phyloP scores from a whole-genome alignment of 2,797 vertebrate species.

The Schizopygopsis malacanthus region DNA sequence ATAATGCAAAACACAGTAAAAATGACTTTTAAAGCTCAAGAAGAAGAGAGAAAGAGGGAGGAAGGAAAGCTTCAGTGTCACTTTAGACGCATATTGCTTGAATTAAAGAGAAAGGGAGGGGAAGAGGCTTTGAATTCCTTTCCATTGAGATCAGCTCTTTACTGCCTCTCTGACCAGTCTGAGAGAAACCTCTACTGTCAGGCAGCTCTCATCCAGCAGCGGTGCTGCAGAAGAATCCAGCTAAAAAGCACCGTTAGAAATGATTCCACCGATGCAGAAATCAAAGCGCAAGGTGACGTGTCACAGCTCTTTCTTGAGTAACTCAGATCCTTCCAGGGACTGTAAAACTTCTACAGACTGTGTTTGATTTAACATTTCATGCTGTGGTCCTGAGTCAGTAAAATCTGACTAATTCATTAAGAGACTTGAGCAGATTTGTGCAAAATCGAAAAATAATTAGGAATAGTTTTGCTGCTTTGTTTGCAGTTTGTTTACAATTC shows the following conservation, averaged over 20 bases:
- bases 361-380: constrained; percentile 6
- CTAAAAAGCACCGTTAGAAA: neutral
- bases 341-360: neutral
- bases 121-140: constrained; percentile 67
- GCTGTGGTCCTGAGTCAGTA: neutral
- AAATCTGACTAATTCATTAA: constrained; percentile 1
- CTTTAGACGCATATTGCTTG: constrained; percentile 67
- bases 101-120: constrained; percentile 64
- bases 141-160: constrained; percentile 68
- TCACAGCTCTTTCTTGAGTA: neutral
- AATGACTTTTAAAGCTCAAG: constrained; percentile 15
- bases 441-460: neutral
- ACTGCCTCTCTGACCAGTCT: constrained; percentile 56
- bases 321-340: neutral
- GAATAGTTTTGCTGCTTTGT: neutral
- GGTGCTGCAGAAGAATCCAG: constrained; percentile 10
- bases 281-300: neutral
- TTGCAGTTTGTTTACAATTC: neutral
- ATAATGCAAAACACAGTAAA: constrained; percentile 35
- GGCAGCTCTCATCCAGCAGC: constrained; percentile 7
- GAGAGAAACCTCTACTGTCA: constrained; percentile 41
- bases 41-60: constrained; percentile 43
- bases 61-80: constrained; percentile 38
- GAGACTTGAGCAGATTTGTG: neutral
- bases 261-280: neutral